Base-by-base conservation (phyloP, 37 sponge, comb jelly and placozoan species). In the Theonella swinhoei region DNA sequence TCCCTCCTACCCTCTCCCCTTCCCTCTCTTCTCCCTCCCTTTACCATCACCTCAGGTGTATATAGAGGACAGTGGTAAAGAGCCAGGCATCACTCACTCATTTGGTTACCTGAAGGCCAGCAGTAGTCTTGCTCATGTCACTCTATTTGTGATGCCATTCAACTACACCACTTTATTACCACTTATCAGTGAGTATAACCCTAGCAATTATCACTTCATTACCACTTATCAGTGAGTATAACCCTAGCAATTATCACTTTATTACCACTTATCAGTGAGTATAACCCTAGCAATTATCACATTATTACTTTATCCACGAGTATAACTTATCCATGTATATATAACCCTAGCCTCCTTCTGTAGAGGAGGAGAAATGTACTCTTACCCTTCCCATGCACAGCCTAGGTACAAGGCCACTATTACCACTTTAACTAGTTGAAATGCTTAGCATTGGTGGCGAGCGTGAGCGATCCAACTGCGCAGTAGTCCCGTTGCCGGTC, bases 81-180 rank as follows among this genome's bases (percentile, higher is more conserved):
- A 81, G 20, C 80, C 77, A 39, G 95, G 85, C 22, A 37, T 88
- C 30, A 66, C 72, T n/a, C 67, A 79, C 36, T 92, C 97, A 23
- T 99, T 99, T 88, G 99, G 99, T n/a, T 99, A 99, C 74, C 97
- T 99, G 68, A 97, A 97, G 75, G 87, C 99, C 67, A 97, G 97
- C 70, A 82, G 72, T 17, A 97, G 84, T 72, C 81, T 20, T 83
- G 89, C 90, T 89, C 96, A 59, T 92, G 84, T 77, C 83, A 95
- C 85, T 28, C 76, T 92, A 25, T 89, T 91, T 64, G 89, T 94
- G 25, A 95, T 99, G 97, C 99, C 99, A 3, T 99, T 79, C 84
- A 97, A 99, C 84, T 99, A 99, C 76, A 87, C 89, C 14, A 70
- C 63, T 25, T 74, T 96, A 14, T 90, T 99, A 26, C 99, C 97